Conservation (phyloP, 2,113 vertebrate species). For the Marmota monax region DNA sequence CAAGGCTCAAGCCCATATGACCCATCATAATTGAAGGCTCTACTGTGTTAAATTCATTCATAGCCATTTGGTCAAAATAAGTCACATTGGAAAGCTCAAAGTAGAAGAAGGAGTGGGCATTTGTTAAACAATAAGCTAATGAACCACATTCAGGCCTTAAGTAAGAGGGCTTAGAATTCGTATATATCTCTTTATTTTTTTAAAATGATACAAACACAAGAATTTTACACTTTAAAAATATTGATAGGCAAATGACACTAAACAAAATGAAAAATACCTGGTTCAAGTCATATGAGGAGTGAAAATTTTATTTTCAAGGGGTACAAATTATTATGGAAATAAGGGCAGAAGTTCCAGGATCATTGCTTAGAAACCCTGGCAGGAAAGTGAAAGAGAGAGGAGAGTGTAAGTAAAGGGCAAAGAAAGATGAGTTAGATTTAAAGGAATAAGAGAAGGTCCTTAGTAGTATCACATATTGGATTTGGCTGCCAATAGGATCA, state of each 20-base stretch:
- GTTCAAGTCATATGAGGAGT: background rate
- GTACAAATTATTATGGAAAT: background rate
- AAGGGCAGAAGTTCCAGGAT: background rate
- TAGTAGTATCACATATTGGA: background rate
- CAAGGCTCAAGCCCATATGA: background rate
- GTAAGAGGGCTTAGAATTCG: background rate
- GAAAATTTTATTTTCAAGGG: conserved; percentile 1
- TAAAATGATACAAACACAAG: background rate
- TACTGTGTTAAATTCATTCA: background rate
- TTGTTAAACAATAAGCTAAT: background rate
- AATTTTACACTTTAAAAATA: conserved; percentile 10
- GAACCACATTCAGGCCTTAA: background rate
- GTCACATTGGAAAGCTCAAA: background rate
- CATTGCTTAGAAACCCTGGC: background rate
- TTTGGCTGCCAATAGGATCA: background rate
- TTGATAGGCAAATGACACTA: background rate
- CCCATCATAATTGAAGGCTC: background rate
- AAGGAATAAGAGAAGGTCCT: background rate
- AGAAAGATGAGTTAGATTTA: background rate
- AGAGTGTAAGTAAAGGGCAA: background rate
- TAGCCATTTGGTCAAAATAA: background rate
- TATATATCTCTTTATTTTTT: background rate
- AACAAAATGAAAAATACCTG: background rate
- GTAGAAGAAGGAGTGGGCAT: background rate
- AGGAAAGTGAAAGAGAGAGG: background rate